Evolutionary conservation across 1,140 invertebrate species (phyloP), one percentile per base, ranked within the genome.

Genomic region (Galleria mellonella): DNA sequence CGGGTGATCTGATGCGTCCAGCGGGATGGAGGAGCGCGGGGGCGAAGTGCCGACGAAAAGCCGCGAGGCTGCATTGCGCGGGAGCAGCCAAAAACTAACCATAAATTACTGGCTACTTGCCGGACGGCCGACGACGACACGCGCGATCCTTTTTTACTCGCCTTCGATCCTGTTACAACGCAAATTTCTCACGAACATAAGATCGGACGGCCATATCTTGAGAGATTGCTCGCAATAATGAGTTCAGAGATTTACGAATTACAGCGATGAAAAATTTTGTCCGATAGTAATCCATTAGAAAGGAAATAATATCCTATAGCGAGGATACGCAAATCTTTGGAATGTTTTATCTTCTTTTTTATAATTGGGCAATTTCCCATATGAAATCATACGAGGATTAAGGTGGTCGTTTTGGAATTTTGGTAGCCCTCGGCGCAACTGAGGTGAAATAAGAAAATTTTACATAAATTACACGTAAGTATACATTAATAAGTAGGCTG

Each of bases 31-130:
- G 17, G 17, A 23, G 17, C 17, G 6, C 2, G 17, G 44, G 48
- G 49, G 49, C 32, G 42, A 41, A 55, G 53, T 52, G 37, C 58
- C 53, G 47, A 55, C 63, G 66, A 65, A 72, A 77, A 81, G 77
- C 75, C 68, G 81, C 61, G 67, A 72, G 70, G 71, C 77, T 45
- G 65, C 83, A 83, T 79, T 82, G 75, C 77, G 69, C 65, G 49
- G 71, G 55, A 63, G 71, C 78, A 64, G 66, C 79, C 83, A 83
- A 84, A 86, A 86, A 86, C 83, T 84, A 84, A 86, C 83, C 81
- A 86, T 86, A 83, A 86, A 85, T 85, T 86, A 86, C 78, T 66
- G 72, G 69, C 71, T 69, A 82, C 78, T 86, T 75, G 81, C 67
- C 53, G 57, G 63, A 71, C 73, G 51, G 62, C 69, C 60, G 72